A percentile compares a stretch with the other conserved stretches of the same genome.
Evolutionary conservation across 2,113 vertebrate species (phyloP).

Genomic region (Pelvicachromis taeniatus): DNA sequence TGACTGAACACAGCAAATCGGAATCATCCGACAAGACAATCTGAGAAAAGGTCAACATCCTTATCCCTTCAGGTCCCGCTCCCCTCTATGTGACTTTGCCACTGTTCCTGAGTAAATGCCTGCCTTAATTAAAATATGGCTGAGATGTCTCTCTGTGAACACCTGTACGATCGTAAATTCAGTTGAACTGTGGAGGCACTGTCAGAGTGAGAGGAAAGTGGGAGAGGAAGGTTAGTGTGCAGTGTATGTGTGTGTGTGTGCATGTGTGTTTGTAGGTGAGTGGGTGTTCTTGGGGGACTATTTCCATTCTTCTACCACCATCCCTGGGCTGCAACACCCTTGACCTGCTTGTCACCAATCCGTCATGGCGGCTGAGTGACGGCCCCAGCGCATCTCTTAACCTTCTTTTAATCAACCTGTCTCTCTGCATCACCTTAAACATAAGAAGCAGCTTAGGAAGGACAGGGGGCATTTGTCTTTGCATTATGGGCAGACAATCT

Average conservation of each 20-base stretch:
- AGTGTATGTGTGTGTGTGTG: neutral
- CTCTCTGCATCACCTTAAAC: constrained; percentile 70
- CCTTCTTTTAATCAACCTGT: constrained; percentile 78
- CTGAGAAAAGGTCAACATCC: constrained; percentile 29
- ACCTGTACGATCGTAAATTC: constrained; percentile 55
- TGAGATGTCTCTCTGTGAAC: neutral
- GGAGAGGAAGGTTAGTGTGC: neutral
- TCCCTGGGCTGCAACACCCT: constrained; percentile 39
- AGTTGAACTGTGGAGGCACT: neutral
- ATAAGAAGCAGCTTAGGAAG: constrained; percentile 51
- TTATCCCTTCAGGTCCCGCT: constrained; percentile 11
- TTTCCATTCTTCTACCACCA: constrained; percentile 6
- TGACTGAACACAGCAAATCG: neutral
- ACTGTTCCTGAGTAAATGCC: constrained; percentile 20
- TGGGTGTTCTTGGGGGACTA: neutral
- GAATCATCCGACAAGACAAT: constrained; percentile 34
- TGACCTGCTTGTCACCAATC: constrained; percentile 63
- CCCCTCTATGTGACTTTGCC: constrained; percentile 46
- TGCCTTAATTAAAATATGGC: constrained; percentile 51
- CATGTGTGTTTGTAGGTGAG: neutral
- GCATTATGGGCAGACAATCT: constrained; percentile 61
- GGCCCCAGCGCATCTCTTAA: constrained; percentile 61
- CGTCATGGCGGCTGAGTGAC: constrained; percentile 65
- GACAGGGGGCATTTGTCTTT: constrained; percentile 68
- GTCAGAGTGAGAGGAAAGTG: neutral